Base-by-base conservation (phyloP, 2,888 invertebrate species). In the Mylabris sibirica region DNA sequence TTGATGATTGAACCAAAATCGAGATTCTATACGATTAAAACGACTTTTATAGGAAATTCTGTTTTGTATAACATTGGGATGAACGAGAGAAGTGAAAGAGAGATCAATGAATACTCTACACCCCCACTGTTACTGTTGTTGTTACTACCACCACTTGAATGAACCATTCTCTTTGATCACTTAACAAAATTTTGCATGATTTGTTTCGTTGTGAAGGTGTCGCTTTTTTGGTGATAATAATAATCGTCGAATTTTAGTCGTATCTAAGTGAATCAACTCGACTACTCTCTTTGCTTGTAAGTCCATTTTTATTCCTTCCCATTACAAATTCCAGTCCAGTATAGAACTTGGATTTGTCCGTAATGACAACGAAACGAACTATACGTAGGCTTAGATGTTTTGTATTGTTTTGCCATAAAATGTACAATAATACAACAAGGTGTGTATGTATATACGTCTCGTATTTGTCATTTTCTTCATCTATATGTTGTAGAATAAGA, bases 401-500 rank as follows among this genome's bases (percentile, higher is more conserved):
- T 11, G 38, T 38, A 12, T 38, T 38, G 38, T 38, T 38, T 14
- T 30, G 30, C 30, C 30, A 30, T 30, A 30, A 6, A 30, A 30
- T 30, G 30, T 8, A 30, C 30, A 30, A 30, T 30, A 30, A 30
- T 30, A 30, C 30, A 30, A 30, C 30, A 30, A 30, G 30, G 30
- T n/a, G 41, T 41, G 41, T 41, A 11, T 35, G 35, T 35, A n/a
- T n/a, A n/a, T n/a, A 38, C 38, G 38, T 41, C 14, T 41, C 14
- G 41, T 41, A 41, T n/a, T 41, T 41, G 14, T 41, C 14, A n/a
- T 41, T 12, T 41, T 41, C 41, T n/a, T 3, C 14, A 44, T 44
- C 12, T 44, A 8, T 6, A 44, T 44, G 44, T 44, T 8, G 44
- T 44, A 44, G 69, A 67, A 68, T 71, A 65, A 63, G 66, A 74